Evolutionary conservation across 2,113 vertebrate species (phyloP).

Genomic region (Larimichthys crocea): DNA sequence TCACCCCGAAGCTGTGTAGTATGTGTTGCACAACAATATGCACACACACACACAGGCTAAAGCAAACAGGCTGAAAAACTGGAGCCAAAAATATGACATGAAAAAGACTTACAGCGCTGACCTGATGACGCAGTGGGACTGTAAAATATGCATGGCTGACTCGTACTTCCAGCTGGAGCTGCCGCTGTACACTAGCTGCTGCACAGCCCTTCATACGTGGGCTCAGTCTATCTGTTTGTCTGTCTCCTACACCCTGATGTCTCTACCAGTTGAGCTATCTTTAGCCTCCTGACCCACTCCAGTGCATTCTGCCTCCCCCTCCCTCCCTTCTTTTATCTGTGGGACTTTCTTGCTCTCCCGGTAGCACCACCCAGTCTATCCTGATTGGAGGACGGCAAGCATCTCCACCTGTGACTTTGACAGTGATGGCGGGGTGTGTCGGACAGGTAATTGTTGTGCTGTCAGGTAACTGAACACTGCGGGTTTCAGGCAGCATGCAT

Average conservation of each 20-base stretch:
- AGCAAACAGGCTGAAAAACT: constrained; percentile 8
- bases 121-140: constrained; percentile 76
- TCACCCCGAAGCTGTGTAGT: neutral
- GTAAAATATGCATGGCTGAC: constrained; percentile 77
- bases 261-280: constrained; percentile 58
- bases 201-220: constrained; percentile 9
- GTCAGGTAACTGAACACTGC: constrained; percentile 10
- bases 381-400: constrained; percentile 41
- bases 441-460: constrained; percentile 32
- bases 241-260: constrained; percentile 39
- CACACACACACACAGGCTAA: neutral
- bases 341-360: constrained; percentile 18
- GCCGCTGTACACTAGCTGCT: constrained; percentile 38
- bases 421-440: neutral
- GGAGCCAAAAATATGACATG: constrained; percentile 7
- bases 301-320: constrained; percentile 35
- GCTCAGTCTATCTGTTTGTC: constrained; percentile 23
- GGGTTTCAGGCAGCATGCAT: neutral
- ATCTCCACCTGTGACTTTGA: constrained; percentile 46
- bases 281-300: constrained; percentile 60
- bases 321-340: constrained; percentile 23
- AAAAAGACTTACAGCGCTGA: constrained; percentile 56
- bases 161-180: constrained; percentile 9
- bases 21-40: neutral
- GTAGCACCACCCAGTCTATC: constrained; percentile 25